phyloP scores from a whole-genome alignment of 2,888 invertebrate genomes.

The Limenitis camilla region DNA sequence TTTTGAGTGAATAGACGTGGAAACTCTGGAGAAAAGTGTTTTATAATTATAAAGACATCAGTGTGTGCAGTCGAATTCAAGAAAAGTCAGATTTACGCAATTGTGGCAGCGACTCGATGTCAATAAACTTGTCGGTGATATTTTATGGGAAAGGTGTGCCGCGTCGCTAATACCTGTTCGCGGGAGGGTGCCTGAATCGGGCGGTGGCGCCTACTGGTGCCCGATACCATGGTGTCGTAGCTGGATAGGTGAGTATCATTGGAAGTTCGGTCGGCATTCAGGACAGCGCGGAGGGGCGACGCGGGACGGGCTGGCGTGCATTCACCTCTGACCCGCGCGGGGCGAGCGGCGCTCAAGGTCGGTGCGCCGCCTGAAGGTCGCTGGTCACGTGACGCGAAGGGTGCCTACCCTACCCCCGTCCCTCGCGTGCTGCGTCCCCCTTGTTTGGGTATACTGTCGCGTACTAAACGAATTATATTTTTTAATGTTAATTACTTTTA shows the following conservation, averaged over 20 bases:
- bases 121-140: constrained; percentile 73
- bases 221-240: constrained; percentile 50
- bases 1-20: constrained; percentile 54
- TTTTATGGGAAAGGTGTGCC: constrained; percentile 74
- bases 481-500: background rate
- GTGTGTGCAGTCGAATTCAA: constrained; percentile 49
- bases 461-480: constrained; percentile 33
- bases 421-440: constrained; percentile 34
- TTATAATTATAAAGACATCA: constrained; percentile 40
- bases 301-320: constrained; percentile 53
- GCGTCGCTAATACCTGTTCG: constrained; percentile 67
- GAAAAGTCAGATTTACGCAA: constrained; percentile 57
- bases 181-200: constrained; percentile 51
- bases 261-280: constrained; percentile 38
- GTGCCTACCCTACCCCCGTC: constrained; percentile 37
- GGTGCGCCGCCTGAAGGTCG: constrained; percentile 74
- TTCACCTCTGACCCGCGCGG: constrained; percentile 74
- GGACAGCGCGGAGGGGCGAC: constrained; percentile 34
- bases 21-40: constrained; percentile 45
- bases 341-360: constrained; percentile 71
- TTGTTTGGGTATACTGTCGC: constrained; percentile 40
- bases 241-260: constrained; percentile 56
- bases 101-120: constrained; percentile 65
- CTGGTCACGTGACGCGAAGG: constrained; percentile 68
- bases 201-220: constrained; percentile 35